Conservation (phyloP, 2,113 vertebrate genomes). For the Solenodon paradoxus region DNA sequence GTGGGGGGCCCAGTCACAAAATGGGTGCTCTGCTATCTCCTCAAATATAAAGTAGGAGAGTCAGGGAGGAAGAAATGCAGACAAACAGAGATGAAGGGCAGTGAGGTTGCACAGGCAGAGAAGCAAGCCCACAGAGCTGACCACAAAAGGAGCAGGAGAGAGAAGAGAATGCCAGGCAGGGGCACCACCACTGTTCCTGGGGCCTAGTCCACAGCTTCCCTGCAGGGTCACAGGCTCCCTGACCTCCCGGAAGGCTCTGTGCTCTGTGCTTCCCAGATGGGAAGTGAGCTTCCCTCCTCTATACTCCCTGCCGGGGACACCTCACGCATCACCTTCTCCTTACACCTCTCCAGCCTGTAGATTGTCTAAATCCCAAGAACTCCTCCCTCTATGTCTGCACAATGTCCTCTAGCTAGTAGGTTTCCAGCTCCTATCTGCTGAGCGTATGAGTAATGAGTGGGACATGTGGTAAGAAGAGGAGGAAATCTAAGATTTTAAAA, state of each 20-base stretch:
- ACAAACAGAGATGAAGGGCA: not conserved
- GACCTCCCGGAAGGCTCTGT: fast-evolving
- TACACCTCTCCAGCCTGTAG: not conserved
- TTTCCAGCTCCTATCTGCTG: not conserved
- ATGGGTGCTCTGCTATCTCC: fast-evolving
- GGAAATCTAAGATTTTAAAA: not conserved
- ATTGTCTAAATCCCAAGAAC: not conserved
- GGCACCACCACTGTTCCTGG: fast-evolving
- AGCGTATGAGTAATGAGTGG: not conserved
- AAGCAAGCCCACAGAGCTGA: not conserved
- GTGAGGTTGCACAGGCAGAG: not conserved
- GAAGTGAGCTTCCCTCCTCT: not conserved
- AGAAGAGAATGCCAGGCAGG: not conserved
- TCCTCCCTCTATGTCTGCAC: not conserved
- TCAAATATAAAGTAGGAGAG: not conserved
- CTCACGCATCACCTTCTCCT: not conserved
- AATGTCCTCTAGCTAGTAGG: not conserved
- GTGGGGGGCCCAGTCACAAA: not conserved
- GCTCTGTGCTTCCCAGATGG: not conserved
- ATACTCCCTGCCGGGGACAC: not conserved
- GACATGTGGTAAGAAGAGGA: not conserved
- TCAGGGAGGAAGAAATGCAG: not conserved
- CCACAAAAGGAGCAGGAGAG: not conserved
- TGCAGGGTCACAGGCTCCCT: not conserved
- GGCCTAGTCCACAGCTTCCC: not conserved